Evolutionary conservation across 1,140 invertebrate genomes (phyloP).

Genomic region (Lucilia sericata): DNA sequence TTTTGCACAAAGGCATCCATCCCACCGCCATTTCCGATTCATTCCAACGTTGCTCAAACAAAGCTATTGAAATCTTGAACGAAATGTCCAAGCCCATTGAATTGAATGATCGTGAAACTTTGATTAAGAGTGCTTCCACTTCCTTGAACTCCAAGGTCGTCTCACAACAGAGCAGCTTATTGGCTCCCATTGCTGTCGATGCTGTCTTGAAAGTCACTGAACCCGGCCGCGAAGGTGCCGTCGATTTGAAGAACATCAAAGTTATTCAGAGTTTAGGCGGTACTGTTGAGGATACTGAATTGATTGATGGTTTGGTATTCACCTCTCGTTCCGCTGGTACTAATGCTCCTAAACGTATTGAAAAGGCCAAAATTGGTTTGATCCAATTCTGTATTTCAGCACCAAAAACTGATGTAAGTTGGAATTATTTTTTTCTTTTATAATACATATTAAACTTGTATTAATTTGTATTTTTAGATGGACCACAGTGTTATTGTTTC

Average conservation of each 20-base stretch:
- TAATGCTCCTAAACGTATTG: conserved; percentile 92
- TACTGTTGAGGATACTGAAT: conserved; percentile 97
- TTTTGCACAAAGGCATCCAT: conserved; percentile 95
- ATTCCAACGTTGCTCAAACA: conserved; percentile 90
- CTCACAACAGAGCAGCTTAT: conserved; percentile 93
- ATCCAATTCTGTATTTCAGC: conserved; percentile 99
- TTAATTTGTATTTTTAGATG: conserved; percentile 78
- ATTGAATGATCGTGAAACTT: conserved; percentile 85
- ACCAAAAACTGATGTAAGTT: conserved; percentile 96
- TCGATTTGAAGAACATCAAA: conserved; percentile 90
- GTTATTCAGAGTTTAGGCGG: conserved; percentile 96
- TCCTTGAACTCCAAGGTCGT: conserved; percentile 99
- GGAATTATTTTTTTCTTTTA: conserved; percentile 38
- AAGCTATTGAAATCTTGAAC: conserved; percentile 88
- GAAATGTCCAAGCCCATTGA: conserved; percentile 90
- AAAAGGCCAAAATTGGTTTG: conserved; percentile 98
- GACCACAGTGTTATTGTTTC: conserved; percentile 98
- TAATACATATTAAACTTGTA: neutral
- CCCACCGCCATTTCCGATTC: conserved; percentile 97
- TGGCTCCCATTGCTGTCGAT: conserved; percentile 97
- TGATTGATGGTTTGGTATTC: conserved; percentile 96
- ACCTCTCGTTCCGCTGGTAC: conserved; percentile 89
- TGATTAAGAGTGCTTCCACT: conserved; percentile 96
- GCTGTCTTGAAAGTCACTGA: conserved; percentile 90
- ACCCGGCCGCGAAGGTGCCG: conserved; percentile 72